Percentiles rank a stretch among this genome's conserved stretches.
Conservation (phyloP, 53 echinoderm and acorn worm species). For the Echinarachnius parma region DNA sequence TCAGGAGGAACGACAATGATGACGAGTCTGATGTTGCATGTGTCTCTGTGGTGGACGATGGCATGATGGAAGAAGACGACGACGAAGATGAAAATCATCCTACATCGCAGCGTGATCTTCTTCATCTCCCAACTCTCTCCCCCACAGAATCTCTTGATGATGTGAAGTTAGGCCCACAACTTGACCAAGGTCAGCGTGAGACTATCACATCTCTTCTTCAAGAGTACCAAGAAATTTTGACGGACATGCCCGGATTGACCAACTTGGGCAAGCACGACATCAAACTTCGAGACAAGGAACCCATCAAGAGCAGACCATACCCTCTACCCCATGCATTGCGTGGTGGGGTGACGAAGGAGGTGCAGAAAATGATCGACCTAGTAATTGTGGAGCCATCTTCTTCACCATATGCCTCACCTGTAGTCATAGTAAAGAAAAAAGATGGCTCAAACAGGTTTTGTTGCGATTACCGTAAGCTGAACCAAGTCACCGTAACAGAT, state of each 20-base stretch:
- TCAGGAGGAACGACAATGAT: too few species aligned
- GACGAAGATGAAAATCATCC: neutral
- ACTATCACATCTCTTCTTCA: neutral
- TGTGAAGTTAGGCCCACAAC: neutral
- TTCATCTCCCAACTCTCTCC: neutral
- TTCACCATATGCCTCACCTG: conserved; percentile 47
- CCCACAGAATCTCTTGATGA: neutral
- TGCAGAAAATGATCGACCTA: conserved; percentile 42
- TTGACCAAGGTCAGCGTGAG: neutral
- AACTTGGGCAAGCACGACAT: conserved; percentile 48
- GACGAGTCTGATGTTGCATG: neutral
- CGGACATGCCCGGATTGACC: conserved; percentile 51
- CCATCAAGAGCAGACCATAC: conserved; percentile 34
- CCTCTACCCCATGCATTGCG: conserved; percentile 47
- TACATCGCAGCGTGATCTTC: conserved; percentile 1
- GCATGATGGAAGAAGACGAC: neutral
- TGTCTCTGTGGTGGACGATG: conserved; percentile 3
- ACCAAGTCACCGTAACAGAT: too few species aligned
- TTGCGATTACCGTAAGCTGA: too few species aligned
- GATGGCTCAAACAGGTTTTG: too few species aligned
- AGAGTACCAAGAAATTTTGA: conserved; percentile 43
- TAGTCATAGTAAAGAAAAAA: too few species aligned
- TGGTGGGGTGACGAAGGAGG: conserved; percentile 34
- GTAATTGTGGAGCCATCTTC: conserved; percentile 32
- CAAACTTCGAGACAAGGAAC: conserved; percentile 16